A percentile compares a stretch with the other conserved stretches of the same genome.
These are phyloP conservation scores for Diorhabda elongata DNA, from an alignment of 1,140 invertebrate species.

Conservation along the genomic window DNA sequence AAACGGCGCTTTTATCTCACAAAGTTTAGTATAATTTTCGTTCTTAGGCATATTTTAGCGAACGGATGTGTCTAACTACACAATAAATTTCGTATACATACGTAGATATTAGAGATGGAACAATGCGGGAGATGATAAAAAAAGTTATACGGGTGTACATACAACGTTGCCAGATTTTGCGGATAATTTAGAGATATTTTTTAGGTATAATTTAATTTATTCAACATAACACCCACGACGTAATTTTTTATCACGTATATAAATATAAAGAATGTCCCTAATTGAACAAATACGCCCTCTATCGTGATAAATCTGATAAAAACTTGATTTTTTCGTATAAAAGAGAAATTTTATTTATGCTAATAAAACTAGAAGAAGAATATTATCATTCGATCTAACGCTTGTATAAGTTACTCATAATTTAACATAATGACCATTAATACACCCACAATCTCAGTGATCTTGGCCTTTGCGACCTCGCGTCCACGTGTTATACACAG, in stretches of 20 bases:
- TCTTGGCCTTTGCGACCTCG: neutral
- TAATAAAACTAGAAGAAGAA: neutral
- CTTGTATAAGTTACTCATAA: constrained; percentile 6
- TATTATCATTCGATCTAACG: constrained; percentile 2
- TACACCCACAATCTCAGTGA: constrained; percentile 8
- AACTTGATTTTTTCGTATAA: neutral
- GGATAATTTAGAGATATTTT: too few species aligned
- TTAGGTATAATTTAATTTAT: too few species aligned
- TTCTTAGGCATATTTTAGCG: neutral
- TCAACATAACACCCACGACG: too few species aligned
- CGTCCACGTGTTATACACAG: neutral
- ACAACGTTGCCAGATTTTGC: too few species aligned
- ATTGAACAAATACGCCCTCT: neutral
- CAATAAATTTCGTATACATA: constrained; percentile 4
- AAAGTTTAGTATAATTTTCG: neutral
- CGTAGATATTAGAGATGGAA: too few species aligned
- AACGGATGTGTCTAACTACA: constrained; percentile 7
- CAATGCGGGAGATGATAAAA: too few species aligned
- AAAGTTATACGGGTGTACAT: too few species aligned
- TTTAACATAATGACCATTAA: constrained; percentile 5
- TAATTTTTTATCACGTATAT: too few species aligned
- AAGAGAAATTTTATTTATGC: constrained; percentile 6
- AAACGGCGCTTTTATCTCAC: neutral
- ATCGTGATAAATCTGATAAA: constrained; percentile 4
- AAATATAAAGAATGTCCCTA: too few species aligned